Evolutionary conservation across 2,113 vertebrate genomes (phyloP), one percentile per base, ranked within the genome.

Genomic region (Takifugu flavidus): DNA sequence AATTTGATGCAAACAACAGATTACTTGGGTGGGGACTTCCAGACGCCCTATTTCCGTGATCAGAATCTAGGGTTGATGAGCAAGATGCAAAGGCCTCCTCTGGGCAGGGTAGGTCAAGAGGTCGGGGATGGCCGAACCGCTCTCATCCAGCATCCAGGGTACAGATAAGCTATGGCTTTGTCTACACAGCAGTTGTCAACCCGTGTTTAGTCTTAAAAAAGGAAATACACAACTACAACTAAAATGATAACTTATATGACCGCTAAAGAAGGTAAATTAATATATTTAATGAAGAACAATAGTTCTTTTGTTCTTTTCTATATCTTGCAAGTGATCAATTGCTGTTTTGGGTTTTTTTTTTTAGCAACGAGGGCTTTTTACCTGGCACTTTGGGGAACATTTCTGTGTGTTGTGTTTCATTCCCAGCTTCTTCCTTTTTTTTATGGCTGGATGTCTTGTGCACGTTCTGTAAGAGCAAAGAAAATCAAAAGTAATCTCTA

Each of bases 141-240:
- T 94, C 95, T 96, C 90, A 89, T 96, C 92, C 96, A 98, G 88
- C 96, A 98, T 87, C 97, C 94, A 86, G 96, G 95, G 91, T 99
- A 98, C 92, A 99, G 97, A 98, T 99, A 96, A 95, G 94, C 93
- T 93, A 91, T 85, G 74, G 89, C 86, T 82, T 86, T 85, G 85
- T 89, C 86, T 87, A 62, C 81, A 81, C 73, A 83, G 78, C 82
- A 74, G 81, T 87, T 85, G 81, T 80, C 84, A 84, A 73, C 74
- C 62, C 82, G 87, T 83, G 80, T 82, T 90, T 86, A 88, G 89
- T 92, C 90, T 91, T 91, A 90, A 89, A 66, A 80, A 78, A 87
- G 79, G 66, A 83, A 86, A 84, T 68, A 72, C 67, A 69, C 63
- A 52, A 83, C 75, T 80, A 78, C 67, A 82, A 81, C 65, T 76